Base-by-base conservation (phyloP, 2,797 vertebrate genomes). In the Rhinella marina region DNA sequence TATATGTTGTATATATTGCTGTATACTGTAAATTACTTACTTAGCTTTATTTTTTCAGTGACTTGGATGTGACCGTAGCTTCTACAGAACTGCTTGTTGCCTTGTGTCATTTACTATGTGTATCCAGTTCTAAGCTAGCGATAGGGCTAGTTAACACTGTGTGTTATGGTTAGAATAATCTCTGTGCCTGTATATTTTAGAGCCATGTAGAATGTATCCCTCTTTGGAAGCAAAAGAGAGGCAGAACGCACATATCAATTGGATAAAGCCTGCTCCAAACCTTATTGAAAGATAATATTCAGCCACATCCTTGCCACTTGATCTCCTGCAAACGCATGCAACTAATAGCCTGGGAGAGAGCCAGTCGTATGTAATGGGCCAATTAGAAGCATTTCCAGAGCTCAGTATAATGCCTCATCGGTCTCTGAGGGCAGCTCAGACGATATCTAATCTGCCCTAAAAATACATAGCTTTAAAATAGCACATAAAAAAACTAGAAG, bases 1-100 rank as follows among this genome's bases (percentile, higher is more conserved):
- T 93, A 94, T 94, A n/a, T 5, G 95, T 94, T 92, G 94, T 94
- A 96, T 94, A 96, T 94, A 93, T 93, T 92, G 90, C 92, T 93
- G 94, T 93, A 95, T 92, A 95, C 94, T 90, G 80, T 91, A 92
- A 94, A 92, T 91, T 89, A 91, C 94, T 41, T 89, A 91, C 94
- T 41, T 41, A 41, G 0, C 93, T 96, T 90, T 94, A 92, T 92
- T 93, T 95, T 95, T 93, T 91, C 92, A 41, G 90, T 92, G 87
- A 23, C 90, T 90, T 88, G 86, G 80, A 87, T 87, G 92, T 90
- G 91, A 81, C 73, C 27, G 32, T 89, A 19, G 82, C 78, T 86
- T 68, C 66, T 81, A 9, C 41, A 76, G 48, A 86, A 77, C 32
- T 77, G 72, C 29, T 84, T 83, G 78, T 90, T 85, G 85, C 81